A percentile compares a stretch with the other conserved stretches of the same genome.
phyloP scores from a whole-genome alignment of 2,888 invertebrate genomes.

The Hecatera dysodea region DNA sequence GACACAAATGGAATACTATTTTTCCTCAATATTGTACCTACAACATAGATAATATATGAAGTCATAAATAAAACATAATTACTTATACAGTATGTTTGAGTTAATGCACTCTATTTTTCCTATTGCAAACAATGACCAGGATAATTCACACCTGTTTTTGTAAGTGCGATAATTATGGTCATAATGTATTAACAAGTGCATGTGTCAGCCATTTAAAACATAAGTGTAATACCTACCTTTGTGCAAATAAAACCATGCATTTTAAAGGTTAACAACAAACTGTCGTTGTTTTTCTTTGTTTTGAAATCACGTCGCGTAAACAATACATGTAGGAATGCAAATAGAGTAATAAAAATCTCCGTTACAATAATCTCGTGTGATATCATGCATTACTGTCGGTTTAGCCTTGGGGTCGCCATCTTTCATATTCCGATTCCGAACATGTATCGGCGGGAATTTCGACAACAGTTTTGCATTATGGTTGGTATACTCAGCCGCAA shows the following conservation, averaged over 20 bases:
- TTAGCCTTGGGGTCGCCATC: constrained; percentile 11
- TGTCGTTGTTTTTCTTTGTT: not conserved
- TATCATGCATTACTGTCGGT: constrained; percentile 8
- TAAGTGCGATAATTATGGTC: not conserved
- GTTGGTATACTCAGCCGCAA: not conserved
- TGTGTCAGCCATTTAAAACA: not conserved
- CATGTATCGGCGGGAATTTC: constrained; percentile 11
- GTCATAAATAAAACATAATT: constrained; percentile 5
- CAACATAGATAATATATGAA: not conserved
- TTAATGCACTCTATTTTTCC: constrained; percentile 1
- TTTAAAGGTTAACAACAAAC: not conserved
- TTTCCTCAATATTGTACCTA: not conserved
- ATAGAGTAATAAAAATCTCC: constrained; percentile 28
- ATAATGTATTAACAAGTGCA: no score
- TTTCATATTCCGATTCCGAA: constrained; percentile 15
- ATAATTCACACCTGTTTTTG: not conserved
- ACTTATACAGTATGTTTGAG: no score
- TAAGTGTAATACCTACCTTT: no score
- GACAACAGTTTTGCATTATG: constrained; percentile 11
- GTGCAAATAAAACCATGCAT: not conserved
- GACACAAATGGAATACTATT: not conserved
- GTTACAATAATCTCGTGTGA: constrained; percentile 19
- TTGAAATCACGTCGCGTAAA: constrained; percentile 12
- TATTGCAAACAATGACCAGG: not conserved
- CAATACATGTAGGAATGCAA: constrained; percentile 16